Evolutionary conservation across 2,797 vertebrate genomes (phyloP), one percentile per base, ranked within the genome.

Genomic region (Anguilla pacifica): DNA sequence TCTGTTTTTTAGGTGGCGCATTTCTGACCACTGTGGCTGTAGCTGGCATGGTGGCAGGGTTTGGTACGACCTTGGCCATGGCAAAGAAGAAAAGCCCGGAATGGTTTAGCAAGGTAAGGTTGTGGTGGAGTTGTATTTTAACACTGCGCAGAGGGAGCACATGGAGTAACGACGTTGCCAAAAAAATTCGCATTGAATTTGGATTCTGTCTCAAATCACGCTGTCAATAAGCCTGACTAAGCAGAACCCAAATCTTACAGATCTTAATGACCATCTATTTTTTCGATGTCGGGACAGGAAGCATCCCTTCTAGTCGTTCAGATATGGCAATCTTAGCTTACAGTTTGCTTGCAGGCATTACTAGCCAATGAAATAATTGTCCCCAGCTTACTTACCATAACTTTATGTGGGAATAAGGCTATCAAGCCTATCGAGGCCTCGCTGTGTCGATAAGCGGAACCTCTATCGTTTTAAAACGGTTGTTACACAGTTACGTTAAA

Each of bases 81-180:
- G 96, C 98, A 9, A 99, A 98, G 94, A 99, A 97, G 92, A 98
- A 94, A 91, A 98, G 96, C 59, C 98, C 98, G 0, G 94, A 93
- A 22, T 99, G 98, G 98, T 99, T 99, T 89, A 96, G 88, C 91
- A 99, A 99, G 97, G 98, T 98, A 92, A 90, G 94, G 0, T 83
- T 7, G 22, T 43, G 61, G 13, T 35, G 31, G 6, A n/a, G 2
- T 74, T 39, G 31, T 77, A 55, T 67, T 83, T 64, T 19, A 11
- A 67, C 46, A 74, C 10, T 85, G 25, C n/a, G 43, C 49, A 84
- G 57, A 28, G 3, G 19, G 22, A n/a, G 46, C 49, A 83, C 81
- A 43, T 81, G 5, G 2, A 46, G 17, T 67, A 67, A 67, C n/a
- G 25, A 46, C 35, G 19, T 81, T 13, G 4, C 19, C 22, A 81